These are phyloP conservation scores for Eristalinus sepulchralis DNA, from an alignment of 2,888 invertebrate genomes.

Conservation along the genomic window DNA sequence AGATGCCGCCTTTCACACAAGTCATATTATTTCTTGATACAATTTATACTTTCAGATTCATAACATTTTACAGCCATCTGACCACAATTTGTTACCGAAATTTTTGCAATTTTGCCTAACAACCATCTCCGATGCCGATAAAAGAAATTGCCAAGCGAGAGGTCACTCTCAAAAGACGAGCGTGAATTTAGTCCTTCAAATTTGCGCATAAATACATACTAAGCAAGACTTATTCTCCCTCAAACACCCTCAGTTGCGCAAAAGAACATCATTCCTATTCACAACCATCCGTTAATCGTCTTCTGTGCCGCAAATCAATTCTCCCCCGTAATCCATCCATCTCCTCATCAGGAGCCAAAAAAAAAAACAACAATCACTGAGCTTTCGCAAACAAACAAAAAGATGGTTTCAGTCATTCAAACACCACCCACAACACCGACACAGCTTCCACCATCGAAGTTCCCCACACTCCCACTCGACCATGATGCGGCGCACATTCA, in stretches of 20 bases:
- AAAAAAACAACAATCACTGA: background rate
- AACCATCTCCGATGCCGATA: no score
- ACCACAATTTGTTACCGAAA: no score
- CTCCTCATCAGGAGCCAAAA: background rate
- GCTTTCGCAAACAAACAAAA: background rate
- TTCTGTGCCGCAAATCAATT: background rate
- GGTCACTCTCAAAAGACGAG: no score
- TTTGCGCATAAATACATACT: no score
- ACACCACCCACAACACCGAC: background rate
- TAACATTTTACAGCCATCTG: no score
- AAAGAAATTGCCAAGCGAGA: no score
- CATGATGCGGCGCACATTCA: constrained; percentile 6
- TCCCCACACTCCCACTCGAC: constrained; percentile 11
- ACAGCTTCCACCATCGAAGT: background rate
- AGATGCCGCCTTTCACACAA: no score
- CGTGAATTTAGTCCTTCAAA: no score
- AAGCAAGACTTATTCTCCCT: no score
- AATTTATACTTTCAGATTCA: no score
- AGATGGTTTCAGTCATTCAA: background rate
- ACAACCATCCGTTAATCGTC: background rate
- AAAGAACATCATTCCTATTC: background rate
- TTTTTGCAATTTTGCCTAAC: no score
- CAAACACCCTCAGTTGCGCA: background rate
- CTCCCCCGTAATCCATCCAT: background rate
- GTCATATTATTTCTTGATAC: no score